Percentiles rank a stretch among this genome's conserved stretches.
These are phyloP conservation scores for Desoria tigrina DNA, from an alignment of 2,888 invertebrate species.

Conservation along the genomic window DNA sequence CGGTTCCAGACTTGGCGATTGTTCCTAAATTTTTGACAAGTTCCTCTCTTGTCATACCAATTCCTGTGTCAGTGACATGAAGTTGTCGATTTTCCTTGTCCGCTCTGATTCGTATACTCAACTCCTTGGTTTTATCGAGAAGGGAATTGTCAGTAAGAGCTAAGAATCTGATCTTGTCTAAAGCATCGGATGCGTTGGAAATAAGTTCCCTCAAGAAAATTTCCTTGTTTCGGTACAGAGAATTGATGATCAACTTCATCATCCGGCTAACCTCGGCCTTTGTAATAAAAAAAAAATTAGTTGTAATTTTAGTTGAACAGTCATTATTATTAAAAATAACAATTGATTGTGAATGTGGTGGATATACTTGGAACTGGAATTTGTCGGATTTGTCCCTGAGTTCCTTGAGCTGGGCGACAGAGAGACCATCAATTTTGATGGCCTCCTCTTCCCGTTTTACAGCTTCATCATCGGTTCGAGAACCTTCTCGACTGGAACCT, in stretches of 20 bases:
- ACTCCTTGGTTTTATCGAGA: slow-evolving; percentile 75
- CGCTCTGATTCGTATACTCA: slow-evolving; percentile 82
- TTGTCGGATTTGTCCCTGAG: slow-evolving; percentile 84
- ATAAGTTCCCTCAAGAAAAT: slow-evolving; percentile 97
- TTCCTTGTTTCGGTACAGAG: slow-evolving; percentile 98
- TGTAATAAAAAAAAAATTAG: slow-evolving; percentile 63
- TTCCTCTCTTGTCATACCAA: slow-evolving; percentile 95
- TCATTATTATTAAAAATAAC: background rate
- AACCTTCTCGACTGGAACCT: slow-evolving; percentile 82
- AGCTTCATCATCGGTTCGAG: slow-evolving; percentile 90
- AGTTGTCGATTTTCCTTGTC: slow-evolving; percentile 89
- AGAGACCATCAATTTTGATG: slow-evolving; percentile 91
- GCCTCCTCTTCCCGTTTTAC: slow-evolving; percentile 92
- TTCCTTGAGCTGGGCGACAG: slow-evolving; percentile 90
- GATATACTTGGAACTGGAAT: slow-evolving; percentile 65
- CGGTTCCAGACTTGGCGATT: slow-evolving; percentile 94
- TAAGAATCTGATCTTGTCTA: slow-evolving; percentile 94
- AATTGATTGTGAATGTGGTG: slow-evolving; percentile 10
- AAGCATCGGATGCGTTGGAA: slow-evolving; percentile 97
- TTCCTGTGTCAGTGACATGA: slow-evolving; percentile 93
- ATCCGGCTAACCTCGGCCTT: slow-evolving; percentile 99
- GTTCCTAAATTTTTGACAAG: slow-evolving; percentile 95
- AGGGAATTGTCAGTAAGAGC: slow-evolving; percentile 83
- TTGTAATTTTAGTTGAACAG: background rate
- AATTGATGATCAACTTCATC: slow-evolving; percentile 99